Evolutionary conservation across 1,140 invertebrate species (phyloP).

Genomic region (Drosophila seguyi): DNA sequence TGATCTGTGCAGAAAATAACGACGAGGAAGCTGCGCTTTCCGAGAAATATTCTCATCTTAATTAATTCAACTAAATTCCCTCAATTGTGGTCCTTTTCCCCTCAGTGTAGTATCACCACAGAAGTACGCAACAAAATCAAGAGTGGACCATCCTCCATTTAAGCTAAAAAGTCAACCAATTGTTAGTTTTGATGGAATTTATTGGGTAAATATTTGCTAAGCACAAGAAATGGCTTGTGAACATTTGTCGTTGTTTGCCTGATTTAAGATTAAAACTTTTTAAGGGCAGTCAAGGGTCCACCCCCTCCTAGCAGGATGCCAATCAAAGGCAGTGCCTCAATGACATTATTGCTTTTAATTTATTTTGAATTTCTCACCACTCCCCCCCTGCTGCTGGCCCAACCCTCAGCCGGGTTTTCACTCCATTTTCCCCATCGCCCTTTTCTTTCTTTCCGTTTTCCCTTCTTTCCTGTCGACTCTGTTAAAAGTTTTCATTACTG

Average conservation of each 20-base stretch:
- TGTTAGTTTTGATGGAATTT: constrained; percentile 83
- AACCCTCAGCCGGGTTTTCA: neutral
- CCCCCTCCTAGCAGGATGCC: constrained; percentile 11
- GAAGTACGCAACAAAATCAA: constrained; percentile 32
- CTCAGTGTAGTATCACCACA: constrained; percentile 18
- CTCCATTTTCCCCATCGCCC: neutral
- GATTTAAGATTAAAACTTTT: constrained; percentile 78
- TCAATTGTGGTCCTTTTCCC: neutral
- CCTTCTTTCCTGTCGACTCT: constrained; percentile 9
- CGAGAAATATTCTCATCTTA: neutral
- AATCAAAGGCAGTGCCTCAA: constrained; percentile 34
- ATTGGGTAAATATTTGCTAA: constrained; percentile 78
- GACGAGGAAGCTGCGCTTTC: neutral
- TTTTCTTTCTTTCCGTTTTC: neutral
- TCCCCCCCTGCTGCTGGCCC: neutral
- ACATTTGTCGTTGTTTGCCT: constrained; percentile 62
- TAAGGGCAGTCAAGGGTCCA: constrained; percentile 3
- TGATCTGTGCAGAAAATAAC: constrained; percentile 6
- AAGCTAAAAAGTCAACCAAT: constrained; percentile 79
- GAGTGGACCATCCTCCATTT: constrained; percentile 43
- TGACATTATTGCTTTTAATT: constrained; percentile 59
- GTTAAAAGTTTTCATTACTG: constrained; percentile 63
- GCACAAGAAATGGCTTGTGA: constrained; percentile 68
- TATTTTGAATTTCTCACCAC: constrained; percentile 47
- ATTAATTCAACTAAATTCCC: neutral